Conservation (phyloP, 2,113 vertebrate species). For the Shinisaurus crocodilurus region DNA sequence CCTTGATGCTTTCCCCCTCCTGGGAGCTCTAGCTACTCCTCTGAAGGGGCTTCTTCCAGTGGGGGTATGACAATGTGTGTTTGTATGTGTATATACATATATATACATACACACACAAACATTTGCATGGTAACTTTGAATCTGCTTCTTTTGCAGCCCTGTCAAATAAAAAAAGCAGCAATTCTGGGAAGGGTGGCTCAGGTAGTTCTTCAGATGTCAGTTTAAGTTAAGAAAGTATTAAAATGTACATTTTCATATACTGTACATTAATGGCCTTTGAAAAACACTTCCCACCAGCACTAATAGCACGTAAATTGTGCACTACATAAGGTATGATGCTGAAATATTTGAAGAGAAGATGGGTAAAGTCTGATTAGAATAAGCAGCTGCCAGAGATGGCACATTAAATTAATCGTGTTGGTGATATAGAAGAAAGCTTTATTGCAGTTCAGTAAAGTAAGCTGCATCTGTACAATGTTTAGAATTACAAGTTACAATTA, state of each 20-base stretch:
- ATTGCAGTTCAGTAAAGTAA: constrained; percentile 68
- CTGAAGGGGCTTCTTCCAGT: no score
- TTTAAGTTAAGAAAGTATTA: background rate
- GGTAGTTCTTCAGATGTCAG: background rate
- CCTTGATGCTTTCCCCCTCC: no score
- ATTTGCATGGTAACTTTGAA: background rate
- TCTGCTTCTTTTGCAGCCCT: background rate
- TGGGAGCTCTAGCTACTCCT: no score
- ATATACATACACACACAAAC: background rate
- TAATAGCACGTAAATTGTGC: background rate
- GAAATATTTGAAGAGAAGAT: background rate
- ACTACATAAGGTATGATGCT: background rate
- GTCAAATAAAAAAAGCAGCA: background rate
- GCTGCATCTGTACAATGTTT: constrained; percentile 62
- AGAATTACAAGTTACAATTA: constrained; percentile 60
- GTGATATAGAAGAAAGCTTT: constrained; percentile 66
- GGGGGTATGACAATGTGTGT: no score
- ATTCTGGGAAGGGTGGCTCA: background rate
- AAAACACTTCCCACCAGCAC: background rate
- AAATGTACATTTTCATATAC: background rate
- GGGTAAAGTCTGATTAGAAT: background rate
- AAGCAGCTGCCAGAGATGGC: constrained; percentile 50
- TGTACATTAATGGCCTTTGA: background rate
- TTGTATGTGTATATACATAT: background rate
- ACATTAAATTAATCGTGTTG: constrained; percentile 61